Conservation (phyloP, 2,113 vertebrate genomes). For the Macrotis lagotis region DNA sequence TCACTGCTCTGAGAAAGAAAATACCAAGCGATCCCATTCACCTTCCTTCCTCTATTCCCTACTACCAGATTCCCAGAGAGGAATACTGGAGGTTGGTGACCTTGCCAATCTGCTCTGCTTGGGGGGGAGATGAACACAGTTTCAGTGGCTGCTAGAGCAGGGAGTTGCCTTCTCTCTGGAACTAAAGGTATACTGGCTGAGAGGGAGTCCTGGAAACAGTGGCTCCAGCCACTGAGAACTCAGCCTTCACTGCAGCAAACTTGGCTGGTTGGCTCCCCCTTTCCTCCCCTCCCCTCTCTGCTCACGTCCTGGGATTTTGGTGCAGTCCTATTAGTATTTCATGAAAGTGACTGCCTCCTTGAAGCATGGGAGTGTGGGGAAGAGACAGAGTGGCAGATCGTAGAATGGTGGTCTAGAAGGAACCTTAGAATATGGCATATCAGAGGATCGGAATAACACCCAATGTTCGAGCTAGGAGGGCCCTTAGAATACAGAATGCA, state of each 20-base stretch:
- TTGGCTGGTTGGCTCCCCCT: background rate
- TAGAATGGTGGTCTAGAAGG: background rate
- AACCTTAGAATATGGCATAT: too few relatives aligned
- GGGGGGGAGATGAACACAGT: background rate
- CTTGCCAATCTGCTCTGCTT: background rate
- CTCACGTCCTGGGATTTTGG: background rate
- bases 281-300: background rate
- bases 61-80: background rate
- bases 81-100: background rate
- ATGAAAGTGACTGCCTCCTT: background rate
- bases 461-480: too few relatives aligned
- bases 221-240: background rate
- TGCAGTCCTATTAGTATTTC: background rate
- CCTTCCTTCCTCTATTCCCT: background rate
- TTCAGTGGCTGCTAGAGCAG: background rate
- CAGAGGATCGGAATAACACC: too few relatives aligned
- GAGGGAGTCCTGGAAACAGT: background rate
- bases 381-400: background rate
- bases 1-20: background rate
- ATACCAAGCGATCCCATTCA: background rate
- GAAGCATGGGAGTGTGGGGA: background rate
- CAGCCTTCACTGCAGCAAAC: background rate
- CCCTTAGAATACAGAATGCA: background rate
- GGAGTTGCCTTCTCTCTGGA: background rate
- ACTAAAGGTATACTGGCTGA: background rate